Base-by-base conservation (phyloP, 2,888 invertebrate species). In the Gastrophysa polygoni region DNA sequence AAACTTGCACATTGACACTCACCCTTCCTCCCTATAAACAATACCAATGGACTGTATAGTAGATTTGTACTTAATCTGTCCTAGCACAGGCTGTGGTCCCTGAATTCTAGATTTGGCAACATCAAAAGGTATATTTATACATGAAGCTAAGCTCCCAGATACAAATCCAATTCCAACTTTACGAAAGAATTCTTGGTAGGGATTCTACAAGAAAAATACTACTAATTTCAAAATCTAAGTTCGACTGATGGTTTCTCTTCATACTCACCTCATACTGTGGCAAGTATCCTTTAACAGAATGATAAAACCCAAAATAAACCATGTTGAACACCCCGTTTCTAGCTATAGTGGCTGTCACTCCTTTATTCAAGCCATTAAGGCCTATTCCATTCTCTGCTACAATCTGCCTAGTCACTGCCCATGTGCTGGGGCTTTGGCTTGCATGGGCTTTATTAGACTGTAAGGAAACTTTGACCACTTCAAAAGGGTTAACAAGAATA, bases 71-170 rank as follows among this genome's bases (percentile, higher is more conserved):
- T 94, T 93, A 50, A 93, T 86, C 64, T 86, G 73, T 0, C 89
- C 90, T 0, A 86, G 82, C 1, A 85, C 82, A 0, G 92, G 92
- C 79, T 95, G 95, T 0, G 96, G 95, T 0, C 95, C 96, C 81
- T 97, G 97, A 71, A 97, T 97, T 57, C 97, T 86, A 71, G 95
- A 95, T 82, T 97, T 97, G 20, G 95, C 97, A 24, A 97, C 97
- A 79, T 97, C 97, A 81, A 96, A 96, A 5, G 97, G 97, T 82
- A 96, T 96, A 81, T 97, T 97, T 49, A 91, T 83, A 70, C 91
- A 88, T 4, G 95, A 96, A 7, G 91, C 96, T 32, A 96, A 80
- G 0, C 92, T 91, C 1, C 96, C 97, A 10, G 96, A 93, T 8
- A 87, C 85, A 76, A 97, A 94, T 38, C 96, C 96, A 71, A 96